A percentile compares a stretch with the other conserved stretches of the same genome.
Evolutionary conservation across 2,113 vertebrate species (phyloP).

Genomic region (Stegastes partitus): DNA sequence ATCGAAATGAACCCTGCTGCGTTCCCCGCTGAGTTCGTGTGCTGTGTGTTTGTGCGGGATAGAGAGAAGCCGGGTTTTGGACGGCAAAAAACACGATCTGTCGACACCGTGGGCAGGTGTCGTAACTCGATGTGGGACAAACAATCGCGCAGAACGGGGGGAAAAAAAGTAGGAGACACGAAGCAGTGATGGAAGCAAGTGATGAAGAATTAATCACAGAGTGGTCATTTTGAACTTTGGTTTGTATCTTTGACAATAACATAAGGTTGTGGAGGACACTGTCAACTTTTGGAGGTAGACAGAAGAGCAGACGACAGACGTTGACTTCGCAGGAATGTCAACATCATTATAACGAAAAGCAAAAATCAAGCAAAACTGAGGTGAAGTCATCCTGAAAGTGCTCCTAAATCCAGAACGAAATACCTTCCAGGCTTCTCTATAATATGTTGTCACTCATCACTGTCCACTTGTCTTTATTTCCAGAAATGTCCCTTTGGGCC

Average conservation of each 20-base stretch:
- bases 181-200: neutral
- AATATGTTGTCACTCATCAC: slow-evolving; percentile 12
- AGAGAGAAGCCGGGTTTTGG: slow-evolving; percentile 31
- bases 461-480: slow-evolving; percentile 10
- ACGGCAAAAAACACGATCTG: slow-evolving; percentile 46
- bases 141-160: slow-evolving; percentile 23
- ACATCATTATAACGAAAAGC: neutral
- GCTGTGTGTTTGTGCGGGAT: neutral
- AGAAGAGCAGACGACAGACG: neutral
- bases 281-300: too few relatives aligned
- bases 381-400: neutral
- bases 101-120: slow-evolving; percentile 60
- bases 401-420: neutral
- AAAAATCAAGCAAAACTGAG: neutral
- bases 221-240: neutral
- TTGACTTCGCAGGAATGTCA: too few relatives aligned
- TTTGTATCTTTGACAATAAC: neutral
- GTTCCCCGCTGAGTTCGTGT: slow-evolving; percentile 32
- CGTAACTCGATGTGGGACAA: slow-evolving; percentile 50
- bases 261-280: neutral
- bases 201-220: neutral
- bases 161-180: neutral
- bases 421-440: neutral
- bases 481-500: slow-evolving; percentile 5
- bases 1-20: slow-evolving; percentile 80